Percentiles rank a stretch among this genome's conserved stretches.
Conservation (phyloP, 2,888 invertebrate genomes). For the Hyposoter didymator region DNA sequence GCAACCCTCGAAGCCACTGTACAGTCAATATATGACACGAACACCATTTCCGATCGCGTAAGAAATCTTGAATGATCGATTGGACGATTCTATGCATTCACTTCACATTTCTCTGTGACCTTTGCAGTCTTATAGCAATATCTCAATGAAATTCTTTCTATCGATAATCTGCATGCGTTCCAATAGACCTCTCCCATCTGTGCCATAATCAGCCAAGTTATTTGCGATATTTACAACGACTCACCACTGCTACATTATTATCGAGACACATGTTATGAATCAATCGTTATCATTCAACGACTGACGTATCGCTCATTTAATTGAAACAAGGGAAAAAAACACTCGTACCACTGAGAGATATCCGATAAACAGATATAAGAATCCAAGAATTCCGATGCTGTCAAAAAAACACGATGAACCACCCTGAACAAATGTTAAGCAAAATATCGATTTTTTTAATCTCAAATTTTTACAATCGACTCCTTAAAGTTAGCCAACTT, state of each 20-base stretch:
- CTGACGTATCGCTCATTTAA: background rate
- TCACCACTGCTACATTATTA: background rate
- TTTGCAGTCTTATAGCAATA: conserved; percentile 41
- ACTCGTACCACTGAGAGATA: background rate
- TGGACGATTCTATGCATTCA: conserved; percentile 15
- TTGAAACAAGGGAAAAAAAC: background rate
- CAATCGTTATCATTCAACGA: conserved; percentile 6
- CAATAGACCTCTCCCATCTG: conserved; percentile 56
- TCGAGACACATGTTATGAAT: conserved; percentile 51
- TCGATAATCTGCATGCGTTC: conserved; percentile 13
- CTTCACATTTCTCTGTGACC: conserved; percentile 33
- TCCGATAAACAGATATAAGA: conserved; percentile 17
- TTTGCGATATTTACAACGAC: conserved; percentile 3
- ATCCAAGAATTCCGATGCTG: conserved; percentile 2
- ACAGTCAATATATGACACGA: background rate
- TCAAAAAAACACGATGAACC: background rate
- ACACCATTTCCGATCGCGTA: background rate
- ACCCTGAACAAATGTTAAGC: background rate
- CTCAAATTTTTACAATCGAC: background rate
- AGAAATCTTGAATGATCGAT: background rate
- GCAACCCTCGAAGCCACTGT: background rate
- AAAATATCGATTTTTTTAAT: background rate
- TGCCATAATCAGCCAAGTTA: conserved; percentile 40
- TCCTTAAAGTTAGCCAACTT: background rate
- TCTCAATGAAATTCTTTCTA: conserved; percentile 47